Conservation (phyloP, 30 jellyfish, hydroid and myxozoan genomes). For the Turritopsis dohrnii region DNA sequence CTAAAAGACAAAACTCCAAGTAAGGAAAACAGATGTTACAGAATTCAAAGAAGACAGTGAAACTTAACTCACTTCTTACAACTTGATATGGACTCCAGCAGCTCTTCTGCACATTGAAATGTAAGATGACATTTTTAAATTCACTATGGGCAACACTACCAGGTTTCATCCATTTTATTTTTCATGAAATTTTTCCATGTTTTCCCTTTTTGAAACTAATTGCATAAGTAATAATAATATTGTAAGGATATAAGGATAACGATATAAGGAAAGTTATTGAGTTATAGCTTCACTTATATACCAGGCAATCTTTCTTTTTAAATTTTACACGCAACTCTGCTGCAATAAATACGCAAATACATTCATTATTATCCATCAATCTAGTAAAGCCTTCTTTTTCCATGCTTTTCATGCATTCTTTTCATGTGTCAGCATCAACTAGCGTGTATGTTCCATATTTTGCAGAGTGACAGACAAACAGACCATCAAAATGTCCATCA, state of each 20-base stretch:
- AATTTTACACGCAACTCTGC: not conserved
- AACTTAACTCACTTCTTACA: constrained; percentile 7
- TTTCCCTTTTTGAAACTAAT: not conserved
- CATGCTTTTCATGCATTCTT: not conserved
- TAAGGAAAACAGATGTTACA: not conserved
- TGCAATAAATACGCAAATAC: not conserved
- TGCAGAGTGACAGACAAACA: constrained; percentile 68
- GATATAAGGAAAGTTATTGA: not conserved
- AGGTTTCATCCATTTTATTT: not conserved
- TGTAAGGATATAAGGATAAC: not conserved
- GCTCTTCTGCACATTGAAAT: not conserved
- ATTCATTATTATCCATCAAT: not conserved
- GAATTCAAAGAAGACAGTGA: not conserved
- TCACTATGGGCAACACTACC: not conserved
- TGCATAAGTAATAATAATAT: too few relatives aligned
- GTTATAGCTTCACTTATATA: not conserved
- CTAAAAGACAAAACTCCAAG: not conserved
- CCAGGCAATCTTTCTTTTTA: not conserved
- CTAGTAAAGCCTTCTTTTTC: constrained; percentile 6
- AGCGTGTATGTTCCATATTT: constrained; percentile 57
- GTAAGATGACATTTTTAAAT: not conserved
- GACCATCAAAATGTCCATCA: constrained; percentile 58
- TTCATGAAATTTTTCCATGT: not conserved
- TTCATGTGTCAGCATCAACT: not conserved
- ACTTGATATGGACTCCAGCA: not conserved